Evolutionary conservation across 1,140 invertebrate species (phyloP).

Genomic region (Fopius arisanus): DNA sequence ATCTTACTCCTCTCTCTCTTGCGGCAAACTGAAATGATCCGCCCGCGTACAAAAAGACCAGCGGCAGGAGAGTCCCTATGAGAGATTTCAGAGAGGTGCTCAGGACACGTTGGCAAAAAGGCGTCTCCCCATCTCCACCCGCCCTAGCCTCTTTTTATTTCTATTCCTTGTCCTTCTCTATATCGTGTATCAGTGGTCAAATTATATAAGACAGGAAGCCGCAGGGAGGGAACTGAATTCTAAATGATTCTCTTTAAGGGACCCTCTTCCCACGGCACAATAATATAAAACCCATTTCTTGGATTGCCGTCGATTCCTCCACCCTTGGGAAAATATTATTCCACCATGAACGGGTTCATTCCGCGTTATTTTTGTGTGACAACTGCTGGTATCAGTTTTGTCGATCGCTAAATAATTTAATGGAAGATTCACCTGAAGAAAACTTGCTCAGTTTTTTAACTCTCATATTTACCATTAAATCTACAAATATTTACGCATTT

Average conservation of each 20-base stretch:
- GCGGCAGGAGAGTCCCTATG: conserved; percentile 35
- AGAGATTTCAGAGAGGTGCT: conserved; percentile 50
- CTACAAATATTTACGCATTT: too few species aligned
- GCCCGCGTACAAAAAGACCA: conserved; percentile 44
- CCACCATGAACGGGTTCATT: not conserved
- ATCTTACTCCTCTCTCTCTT: not conserved
- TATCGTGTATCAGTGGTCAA: conserved; percentile 5
- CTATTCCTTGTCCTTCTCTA: not conserved
- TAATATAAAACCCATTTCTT: conserved; percentile 12
- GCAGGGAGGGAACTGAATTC: conserved; percentile 8
- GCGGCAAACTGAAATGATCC: conserved; percentile 8
- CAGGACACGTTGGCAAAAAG: conserved; percentile 45
- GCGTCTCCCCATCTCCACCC: not conserved
- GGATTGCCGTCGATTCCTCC: not conserved
- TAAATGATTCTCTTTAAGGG: not conserved
- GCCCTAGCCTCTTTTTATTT: not conserved
- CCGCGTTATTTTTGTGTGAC: not conserved
- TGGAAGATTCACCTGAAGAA: too few species aligned
- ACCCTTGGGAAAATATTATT: not conserved
- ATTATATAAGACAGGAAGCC: conserved; percentile 30
- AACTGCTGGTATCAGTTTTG: not conserved
- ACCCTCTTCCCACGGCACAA: not conserved
- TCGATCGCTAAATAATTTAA: not conserved
- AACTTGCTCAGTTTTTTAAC: too few species aligned
- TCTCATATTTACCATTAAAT: too few species aligned